A percentile compares a stretch with the other conserved stretches of the same genome.
Evolutionary conservation across 2,113 vertebrate species (phyloP).

Genomic region (Meleagris gallopavo): DNA sequence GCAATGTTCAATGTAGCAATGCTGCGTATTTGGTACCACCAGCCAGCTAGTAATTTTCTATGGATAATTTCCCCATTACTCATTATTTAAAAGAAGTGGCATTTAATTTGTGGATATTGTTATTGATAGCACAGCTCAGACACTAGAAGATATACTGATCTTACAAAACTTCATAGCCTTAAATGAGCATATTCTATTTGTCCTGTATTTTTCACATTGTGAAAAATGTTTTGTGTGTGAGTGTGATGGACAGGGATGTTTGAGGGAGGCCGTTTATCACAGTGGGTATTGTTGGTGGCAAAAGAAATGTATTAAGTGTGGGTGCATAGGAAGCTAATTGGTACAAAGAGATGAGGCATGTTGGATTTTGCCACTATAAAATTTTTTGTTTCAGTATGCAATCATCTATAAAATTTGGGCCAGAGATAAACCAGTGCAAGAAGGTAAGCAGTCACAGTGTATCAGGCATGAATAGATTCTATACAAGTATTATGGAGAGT

Average conservation of each 20-base stretch:
- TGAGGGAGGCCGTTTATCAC: not conserved
- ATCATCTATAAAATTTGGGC: not conserved
- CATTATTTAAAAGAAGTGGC: not conserved
- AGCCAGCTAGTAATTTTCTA: not conserved
- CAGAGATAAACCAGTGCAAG: not conserved
- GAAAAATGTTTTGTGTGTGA: not conserved
- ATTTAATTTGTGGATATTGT: not conserved
- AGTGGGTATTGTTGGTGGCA: not conserved
- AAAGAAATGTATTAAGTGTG: not conserved
- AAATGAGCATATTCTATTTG: not conserved
- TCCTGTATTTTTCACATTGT: not conserved
- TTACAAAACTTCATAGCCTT: not conserved
- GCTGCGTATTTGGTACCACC: not conserved
- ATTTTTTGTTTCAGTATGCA: not conserved
- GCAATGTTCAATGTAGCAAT: not conserved
- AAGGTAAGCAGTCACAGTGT: not conserved
- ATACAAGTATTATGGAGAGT: not conserved
- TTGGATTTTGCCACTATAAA: not conserved
- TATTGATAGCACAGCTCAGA: not conserved
- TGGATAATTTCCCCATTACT: not conserved
- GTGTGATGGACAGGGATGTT: not conserved
- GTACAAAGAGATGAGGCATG: not conserved
- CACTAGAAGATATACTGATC: not conserved
- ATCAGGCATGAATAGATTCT: not conserved
- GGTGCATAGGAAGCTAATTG: not conserved